These are phyloP conservation scores for Neuroscelio doddi DNA, from an alignment of 2,888 invertebrate genomes.

Conservation along the genomic window DNA sequence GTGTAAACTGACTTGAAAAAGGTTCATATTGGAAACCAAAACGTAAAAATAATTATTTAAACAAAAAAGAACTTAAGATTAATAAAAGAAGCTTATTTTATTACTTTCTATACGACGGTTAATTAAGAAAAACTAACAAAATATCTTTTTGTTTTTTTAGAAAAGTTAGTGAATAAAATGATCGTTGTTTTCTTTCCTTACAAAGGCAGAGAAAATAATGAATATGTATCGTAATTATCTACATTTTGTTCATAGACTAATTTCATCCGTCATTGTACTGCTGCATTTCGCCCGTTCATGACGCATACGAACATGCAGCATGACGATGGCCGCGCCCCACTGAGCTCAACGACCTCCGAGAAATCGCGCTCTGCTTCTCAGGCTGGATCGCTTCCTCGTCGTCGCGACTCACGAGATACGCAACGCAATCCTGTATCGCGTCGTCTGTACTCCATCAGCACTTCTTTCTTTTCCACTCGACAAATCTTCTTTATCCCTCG, in stretches of 20 bases:
- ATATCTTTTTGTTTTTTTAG: background rate
- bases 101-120: no score
- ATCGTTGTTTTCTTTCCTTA: no score
- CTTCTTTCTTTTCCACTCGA: slow-evolving; percentile 1
- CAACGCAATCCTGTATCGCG: slow-evolving; percentile 24
- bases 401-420: slow-evolving; percentile 26
- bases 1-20: no score
- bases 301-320: slow-evolving; percentile 36
- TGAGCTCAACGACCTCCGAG: slow-evolving; percentile 69
- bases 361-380: slow-evolving; percentile 54
- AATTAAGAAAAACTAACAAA: no score
- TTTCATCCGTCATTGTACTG: slow-evolving; percentile 42
- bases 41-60: no score
- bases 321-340: slow-evolving; percentile 61
- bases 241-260: slow-evolving; percentile 22
- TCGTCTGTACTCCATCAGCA: slow-evolving; percentile 21
- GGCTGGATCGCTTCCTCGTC: slow-evolving; percentile 53
- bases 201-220: no score
- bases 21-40: no score
- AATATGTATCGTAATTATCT: slow-evolving; percentile 22
- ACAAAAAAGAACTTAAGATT: no score
- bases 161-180: slow-evolving; percentile 4
- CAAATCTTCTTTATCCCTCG: slow-evolving; percentile 6
- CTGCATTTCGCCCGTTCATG: no score
- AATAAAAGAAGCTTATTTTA: no score